A percentile compares a stretch with the other conserved stretches of the same genome.
These are phyloP conservation scores for Acanthopagrus latus DNA, from an alignment of 2,797 vertebrate genomes.

Conservation along the genomic window DNA sequence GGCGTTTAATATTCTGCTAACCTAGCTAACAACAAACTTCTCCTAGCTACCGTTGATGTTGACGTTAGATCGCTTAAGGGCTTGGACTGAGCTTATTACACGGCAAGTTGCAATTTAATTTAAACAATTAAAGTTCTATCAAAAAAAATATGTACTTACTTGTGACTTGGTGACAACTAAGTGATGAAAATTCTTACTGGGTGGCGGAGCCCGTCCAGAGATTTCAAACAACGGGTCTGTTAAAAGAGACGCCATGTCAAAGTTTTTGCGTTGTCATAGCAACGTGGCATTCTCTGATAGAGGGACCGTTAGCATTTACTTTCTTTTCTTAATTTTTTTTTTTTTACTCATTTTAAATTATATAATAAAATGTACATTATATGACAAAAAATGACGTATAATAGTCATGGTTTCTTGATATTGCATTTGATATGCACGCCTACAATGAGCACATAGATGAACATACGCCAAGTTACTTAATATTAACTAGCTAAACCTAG, in stretches of 20 bases:
- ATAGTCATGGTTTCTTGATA: not conserved
- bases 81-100: too few species aligned
- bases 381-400: too few species aligned
- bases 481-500: not conserved
- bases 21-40: not conserved
- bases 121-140: not conserved
- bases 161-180: conserved; percentile 79
- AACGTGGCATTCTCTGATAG: conserved; percentile 29
- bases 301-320: not conserved
- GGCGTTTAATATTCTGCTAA: not conserved
- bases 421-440: too few species aligned
- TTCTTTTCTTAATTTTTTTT: not conserved
- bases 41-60: not conserved
- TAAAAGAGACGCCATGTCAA: conserved; percentile 87
- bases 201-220: conserved; percentile 80
- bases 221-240: conserved; percentile 81
- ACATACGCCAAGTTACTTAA: not conserved
- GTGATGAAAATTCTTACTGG: conserved; percentile 84
- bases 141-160: conserved; percentile 73
- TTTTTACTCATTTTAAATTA: too few species aligned
- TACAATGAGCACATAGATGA: not conserved
- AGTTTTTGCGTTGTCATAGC: conserved; percentile 53
- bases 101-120: not conserved
- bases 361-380: not conserved
- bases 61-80: not conserved